Evolutionary conservation across 2,888 invertebrate genomes (phyloP).

Genomic region (Ephialtes manifestator): DNA sequence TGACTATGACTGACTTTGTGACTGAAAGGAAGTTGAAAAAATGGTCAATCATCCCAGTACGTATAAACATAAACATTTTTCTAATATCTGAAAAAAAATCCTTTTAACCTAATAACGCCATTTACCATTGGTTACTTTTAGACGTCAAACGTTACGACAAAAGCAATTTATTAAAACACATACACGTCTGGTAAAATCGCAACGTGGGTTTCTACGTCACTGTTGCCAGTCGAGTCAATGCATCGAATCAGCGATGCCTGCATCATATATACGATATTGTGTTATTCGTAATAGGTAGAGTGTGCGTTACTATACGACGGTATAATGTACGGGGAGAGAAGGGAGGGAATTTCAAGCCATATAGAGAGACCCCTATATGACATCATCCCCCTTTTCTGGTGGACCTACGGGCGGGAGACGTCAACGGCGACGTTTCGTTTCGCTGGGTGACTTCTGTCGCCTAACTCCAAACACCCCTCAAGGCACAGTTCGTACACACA

Average conservation of each 20-base stretch:
- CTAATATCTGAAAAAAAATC: background rate
- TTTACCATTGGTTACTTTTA: too few relatives aligned
- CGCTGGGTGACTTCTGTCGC: conserved; percentile 86
- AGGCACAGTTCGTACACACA: conserved; percentile 39
- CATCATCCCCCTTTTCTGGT: conserved; percentile 80
- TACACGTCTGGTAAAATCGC: background rate
- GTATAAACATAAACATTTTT: too few relatives aligned
- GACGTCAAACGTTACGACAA: background rate
- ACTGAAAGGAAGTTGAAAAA: too few relatives aligned
- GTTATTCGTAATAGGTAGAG: conserved; percentile 33
- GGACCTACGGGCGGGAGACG: conserved; percentile 45
- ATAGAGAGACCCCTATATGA: conserved; percentile 80
- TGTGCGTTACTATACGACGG: conserved; percentile 12
- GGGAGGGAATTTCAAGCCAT: conserved; percentile 61
- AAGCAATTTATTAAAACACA: background rate
- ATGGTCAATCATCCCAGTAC: too few relatives aligned
- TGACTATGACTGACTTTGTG: too few relatives aligned
- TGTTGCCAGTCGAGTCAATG: conserved; percentile 74
- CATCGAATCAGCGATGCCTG: conserved; percentile 77
- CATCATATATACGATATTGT: conserved; percentile 74
- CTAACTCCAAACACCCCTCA: conserved; percentile 80
- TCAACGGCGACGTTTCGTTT: conserved; percentile 80
- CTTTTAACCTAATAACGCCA: background rate
- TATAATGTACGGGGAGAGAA: conserved; percentile 37
- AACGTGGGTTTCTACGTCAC: conserved; percentile 73